Percentiles rank a stretch among this genome's conserved stretches.
Conservation (phyloP, 2,113 vertebrate species). For the Anser cygnoides region DNA sequence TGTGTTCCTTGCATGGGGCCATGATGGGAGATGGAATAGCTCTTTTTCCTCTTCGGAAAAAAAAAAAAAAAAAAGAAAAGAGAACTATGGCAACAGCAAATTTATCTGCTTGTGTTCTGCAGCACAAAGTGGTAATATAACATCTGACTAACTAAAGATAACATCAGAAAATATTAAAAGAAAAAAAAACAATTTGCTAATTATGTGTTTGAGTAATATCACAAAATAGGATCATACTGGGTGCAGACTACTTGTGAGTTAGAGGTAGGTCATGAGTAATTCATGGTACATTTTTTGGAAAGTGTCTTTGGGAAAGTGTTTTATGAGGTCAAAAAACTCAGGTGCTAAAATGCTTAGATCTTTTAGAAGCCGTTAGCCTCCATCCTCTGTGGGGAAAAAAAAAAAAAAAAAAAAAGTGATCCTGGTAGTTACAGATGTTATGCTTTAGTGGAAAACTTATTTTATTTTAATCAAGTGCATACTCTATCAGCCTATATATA, state of each 20-base stretch:
- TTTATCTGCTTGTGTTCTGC: background rate
- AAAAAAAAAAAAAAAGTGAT: no score
- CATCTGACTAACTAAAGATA: background rate
- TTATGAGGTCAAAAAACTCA: background rate
- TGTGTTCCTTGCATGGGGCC: background rate
- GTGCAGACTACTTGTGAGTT: background rate
- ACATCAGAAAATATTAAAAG: background rate
- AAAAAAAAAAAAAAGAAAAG: background rate
- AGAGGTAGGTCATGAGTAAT: background rate
- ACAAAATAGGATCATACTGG: background rate
- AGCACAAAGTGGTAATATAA: background rate
- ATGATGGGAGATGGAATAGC: background rate
- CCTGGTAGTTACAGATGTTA: background rate
- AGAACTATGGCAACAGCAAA: background rate
- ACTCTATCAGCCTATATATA: background rate
- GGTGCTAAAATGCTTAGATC: background rate
- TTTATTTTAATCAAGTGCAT: background rate
- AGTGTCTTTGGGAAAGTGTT: background rate
- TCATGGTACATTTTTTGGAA: background rate
- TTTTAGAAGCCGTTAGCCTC: background rate
- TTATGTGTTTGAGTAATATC: background rate
- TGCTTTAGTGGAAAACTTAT: background rate
- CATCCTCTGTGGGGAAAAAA: no score
- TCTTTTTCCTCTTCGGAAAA: background rate
- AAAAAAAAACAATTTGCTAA: background rate